A percentile compares a stretch with the other conserved stretches of the same genome.
Conservation (phyloP, 2,113 vertebrate genomes). For the Dolichotis patagonum region DNA sequence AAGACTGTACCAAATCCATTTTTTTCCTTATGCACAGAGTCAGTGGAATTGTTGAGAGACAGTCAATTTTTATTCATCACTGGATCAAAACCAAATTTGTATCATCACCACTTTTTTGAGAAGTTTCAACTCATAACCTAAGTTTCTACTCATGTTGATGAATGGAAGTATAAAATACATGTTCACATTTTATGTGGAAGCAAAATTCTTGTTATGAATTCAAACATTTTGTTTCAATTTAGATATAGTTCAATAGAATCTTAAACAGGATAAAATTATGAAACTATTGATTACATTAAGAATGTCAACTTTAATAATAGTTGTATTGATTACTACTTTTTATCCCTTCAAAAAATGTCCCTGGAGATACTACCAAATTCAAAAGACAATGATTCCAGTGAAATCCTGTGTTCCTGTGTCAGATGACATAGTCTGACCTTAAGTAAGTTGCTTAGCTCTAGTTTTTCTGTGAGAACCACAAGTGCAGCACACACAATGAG, state of each 20-base stretch:
- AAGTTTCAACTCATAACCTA: not conserved
- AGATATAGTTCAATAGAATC: not conserved
- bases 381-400: not conserved
- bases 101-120: not conserved
- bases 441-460: fast-evolving
- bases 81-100: not conserved
- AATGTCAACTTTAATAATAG: not conserved
- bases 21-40: not conserved
- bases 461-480: not conserved
- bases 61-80: not conserved
- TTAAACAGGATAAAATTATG: not conserved
- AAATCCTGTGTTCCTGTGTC: not conserved
- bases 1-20: not conserved
- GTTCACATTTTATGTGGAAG: not conserved
- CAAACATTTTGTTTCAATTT: not conserved
- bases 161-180: not conserved
- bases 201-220: not conserved
- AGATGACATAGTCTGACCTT: not conserved
- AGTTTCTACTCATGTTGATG: not conserved
- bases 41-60: not conserved
- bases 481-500: fast-evolving
- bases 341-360: not conserved
- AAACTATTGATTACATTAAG: conserved; percentile 10
- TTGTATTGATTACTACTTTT: not conserved
- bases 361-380: not conserved